Percentiles rank a stretch among this genome's conserved stretches.
These are phyloP conservation scores for Uloborus plumipes DNA, from an alignment of 2,888 invertebrate species.

Conservation along the genomic window DNA sequence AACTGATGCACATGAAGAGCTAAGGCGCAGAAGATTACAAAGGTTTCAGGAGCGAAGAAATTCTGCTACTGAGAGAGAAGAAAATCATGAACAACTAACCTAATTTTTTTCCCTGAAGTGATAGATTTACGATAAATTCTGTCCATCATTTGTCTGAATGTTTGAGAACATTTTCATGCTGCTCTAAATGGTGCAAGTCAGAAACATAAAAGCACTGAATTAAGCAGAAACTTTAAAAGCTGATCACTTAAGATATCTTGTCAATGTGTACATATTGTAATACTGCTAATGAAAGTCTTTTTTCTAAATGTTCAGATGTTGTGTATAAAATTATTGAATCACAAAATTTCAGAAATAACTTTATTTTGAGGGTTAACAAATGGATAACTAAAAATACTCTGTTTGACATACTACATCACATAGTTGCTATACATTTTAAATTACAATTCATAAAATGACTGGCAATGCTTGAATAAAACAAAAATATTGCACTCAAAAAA, in stretches of 20 bases:
- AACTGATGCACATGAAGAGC: constrained; percentile 31
- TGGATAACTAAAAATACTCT: no score
- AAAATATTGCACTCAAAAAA: no score
- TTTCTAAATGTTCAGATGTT: constrained; percentile 54
- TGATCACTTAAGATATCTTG: constrained; percentile 58
- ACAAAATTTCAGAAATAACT: not conserved
- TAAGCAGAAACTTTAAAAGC: constrained; percentile 31
- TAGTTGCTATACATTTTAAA: no score
- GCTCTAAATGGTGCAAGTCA: constrained; percentile 14
- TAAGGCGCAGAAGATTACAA: constrained; percentile 41
- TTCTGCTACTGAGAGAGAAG: constrained; percentile 13
- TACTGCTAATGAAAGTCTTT: constrained; percentile 46
- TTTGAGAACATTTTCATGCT: constrained; percentile 39
- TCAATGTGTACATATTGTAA: constrained; percentile 62
- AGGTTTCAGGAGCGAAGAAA: constrained; percentile 23
- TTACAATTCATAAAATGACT: no score
- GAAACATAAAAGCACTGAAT: constrained; percentile 9
- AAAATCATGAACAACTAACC: constrained; percentile 13
- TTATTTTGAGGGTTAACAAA: not conserved
- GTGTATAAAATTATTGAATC: no score
- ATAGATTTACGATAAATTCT: constrained; percentile 46
- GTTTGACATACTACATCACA: no score
- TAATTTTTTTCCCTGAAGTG: constrained; percentile 14
- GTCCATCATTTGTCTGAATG: constrained; percentile 50
- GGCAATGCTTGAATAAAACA: no score